Conservation (phyloP, 2,888 invertebrate genomes). For the Cepaea hortensis region DNA sequence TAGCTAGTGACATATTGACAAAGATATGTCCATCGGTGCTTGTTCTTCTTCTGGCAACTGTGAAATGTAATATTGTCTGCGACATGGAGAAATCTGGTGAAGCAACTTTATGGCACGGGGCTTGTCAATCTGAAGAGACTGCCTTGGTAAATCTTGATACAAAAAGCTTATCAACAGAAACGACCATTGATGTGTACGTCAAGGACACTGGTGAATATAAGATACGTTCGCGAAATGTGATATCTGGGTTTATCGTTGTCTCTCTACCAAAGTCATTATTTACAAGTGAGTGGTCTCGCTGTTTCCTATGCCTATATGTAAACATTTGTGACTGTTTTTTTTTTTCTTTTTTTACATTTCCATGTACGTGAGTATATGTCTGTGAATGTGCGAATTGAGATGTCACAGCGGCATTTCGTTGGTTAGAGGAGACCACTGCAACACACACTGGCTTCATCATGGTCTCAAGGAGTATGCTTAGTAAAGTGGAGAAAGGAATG, state of each 20-base stretch:
- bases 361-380: too few relatives aligned
- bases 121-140: neutral
- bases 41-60: neutral
- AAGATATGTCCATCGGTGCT: too few relatives aligned
- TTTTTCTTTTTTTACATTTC: neutral
- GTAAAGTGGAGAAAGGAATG: too few relatives aligned
- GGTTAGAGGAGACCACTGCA: too few relatives aligned
- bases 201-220: neutral
- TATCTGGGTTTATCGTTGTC: neutral
- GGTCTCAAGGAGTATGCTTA: too few relatives aligned
- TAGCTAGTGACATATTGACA: too few relatives aligned
- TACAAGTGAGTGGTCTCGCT: neutral
- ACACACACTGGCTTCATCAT: too few relatives aligned
- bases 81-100: neutral
- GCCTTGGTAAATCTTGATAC: neutral
- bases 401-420: too few relatives aligned
- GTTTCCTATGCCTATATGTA: neutral
- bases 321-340: neutral
- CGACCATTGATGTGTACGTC: neutral
- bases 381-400: too few relatives aligned
- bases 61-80: neutral
- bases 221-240: neutral
- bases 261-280: slow-evolving; percentile 1
- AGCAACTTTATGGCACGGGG: neutral
- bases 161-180: neutral